Conservation (phyloP, 1,140 invertebrate genomes). For the Drosophila melanogaster region DNA sequence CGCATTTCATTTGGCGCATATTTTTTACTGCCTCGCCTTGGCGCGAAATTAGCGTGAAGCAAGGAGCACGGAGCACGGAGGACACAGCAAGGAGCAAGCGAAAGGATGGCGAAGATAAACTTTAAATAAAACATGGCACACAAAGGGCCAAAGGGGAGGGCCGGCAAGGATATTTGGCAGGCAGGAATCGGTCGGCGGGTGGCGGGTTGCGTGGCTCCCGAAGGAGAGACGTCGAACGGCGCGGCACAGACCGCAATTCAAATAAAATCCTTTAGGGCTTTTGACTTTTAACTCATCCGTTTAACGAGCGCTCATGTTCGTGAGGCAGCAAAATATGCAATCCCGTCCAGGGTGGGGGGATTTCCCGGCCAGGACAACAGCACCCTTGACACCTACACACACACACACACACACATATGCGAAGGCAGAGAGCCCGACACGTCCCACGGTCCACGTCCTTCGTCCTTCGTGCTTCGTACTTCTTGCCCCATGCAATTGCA, state of each 20-base stretch:
- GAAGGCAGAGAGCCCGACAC: slow-evolving; percentile 8
- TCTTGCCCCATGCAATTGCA: slow-evolving; percentile 32
- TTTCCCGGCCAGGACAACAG: slow-evolving; percentile 68
- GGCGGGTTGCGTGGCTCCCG: background rate
- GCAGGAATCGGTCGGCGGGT: too few relatives aligned
- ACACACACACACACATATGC: slow-evolving; percentile 22
- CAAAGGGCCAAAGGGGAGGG: slow-evolving; percentile 8
- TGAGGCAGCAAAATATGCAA: slow-evolving; percentile 67
- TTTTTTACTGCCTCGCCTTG: slow-evolving; percentile 53
- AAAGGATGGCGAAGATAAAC: slow-evolving; percentile 62
- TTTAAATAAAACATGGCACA: slow-evolving; percentile 82
- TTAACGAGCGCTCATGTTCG: slow-evolving; percentile 81
- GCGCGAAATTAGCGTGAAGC: slow-evolving; percentile 75
- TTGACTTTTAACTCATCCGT: slow-evolving; percentile 83
- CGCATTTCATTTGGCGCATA: slow-evolving; percentile 79
- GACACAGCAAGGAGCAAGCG: background rate
- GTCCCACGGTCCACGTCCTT: slow-evolving; percentile 1
- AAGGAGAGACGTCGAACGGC: slow-evolving; percentile 64
- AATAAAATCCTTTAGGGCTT: slow-evolving; percentile 83
- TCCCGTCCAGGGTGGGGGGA: slow-evolving; percentile 23
- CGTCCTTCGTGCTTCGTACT: background rate
- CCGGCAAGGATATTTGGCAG: background rate
- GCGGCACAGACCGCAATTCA: slow-evolving; percentile 76
- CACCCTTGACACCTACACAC: slow-evolving; percentile 77
- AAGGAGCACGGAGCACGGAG: slow-evolving; percentile 15